Evolutionary conservation across 2,113 vertebrate species (phyloP).

Genomic region (Proterorhinus semilunaris): DNA sequence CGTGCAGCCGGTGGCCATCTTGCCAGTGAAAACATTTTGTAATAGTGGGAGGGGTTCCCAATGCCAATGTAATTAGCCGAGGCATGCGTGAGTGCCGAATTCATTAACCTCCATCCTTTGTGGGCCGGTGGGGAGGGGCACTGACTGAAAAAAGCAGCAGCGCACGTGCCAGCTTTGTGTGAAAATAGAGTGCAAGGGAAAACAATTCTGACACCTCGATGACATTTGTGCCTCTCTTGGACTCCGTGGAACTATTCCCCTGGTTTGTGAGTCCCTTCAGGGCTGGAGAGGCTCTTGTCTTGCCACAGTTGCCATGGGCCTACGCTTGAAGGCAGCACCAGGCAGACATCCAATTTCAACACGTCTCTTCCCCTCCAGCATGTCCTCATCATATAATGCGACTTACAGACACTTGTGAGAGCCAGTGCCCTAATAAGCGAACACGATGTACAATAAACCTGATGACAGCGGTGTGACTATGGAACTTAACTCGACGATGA

Average conservation of each 20-base stretch:
- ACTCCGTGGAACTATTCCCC: constrained; percentile 8
- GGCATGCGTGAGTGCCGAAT: constrained; percentile 64
- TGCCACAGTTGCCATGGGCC: constrained; percentile 45
- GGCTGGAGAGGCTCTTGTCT: constrained; percentile 21
- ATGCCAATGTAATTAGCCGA: constrained; percentile 72
- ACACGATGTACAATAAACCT: constrained; percentile 28
- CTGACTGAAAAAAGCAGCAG: constrained; percentile 18
- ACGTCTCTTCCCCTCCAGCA: constrained; percentile 22
- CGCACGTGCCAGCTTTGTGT: constrained; percentile 46
- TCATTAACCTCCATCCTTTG: constrained; percentile 76
- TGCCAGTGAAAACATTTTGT: constrained; percentile 55
- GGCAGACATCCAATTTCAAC: constrained; percentile 53
- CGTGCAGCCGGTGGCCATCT: constrained; percentile 54
- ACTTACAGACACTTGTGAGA: constrained; percentile 34
- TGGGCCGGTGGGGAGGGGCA: constrained; percentile 24
- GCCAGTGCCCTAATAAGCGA: constrained; percentile 21
- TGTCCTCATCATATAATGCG: constrained; percentile 18
- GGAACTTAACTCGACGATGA: background rate
- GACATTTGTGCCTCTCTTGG: constrained; percentile 14
- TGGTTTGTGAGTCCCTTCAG: constrained; percentile 30
- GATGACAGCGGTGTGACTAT: constrained; percentile 19
- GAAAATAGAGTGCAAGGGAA: constrained; percentile 14
- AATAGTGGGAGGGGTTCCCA: constrained; percentile 62
- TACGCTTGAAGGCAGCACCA: constrained; percentile 24
- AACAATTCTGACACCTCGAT: constrained; percentile 12